Conservation (phyloP, 2,797 vertebrate species). For the Paedocypris micromegethes region DNA sequence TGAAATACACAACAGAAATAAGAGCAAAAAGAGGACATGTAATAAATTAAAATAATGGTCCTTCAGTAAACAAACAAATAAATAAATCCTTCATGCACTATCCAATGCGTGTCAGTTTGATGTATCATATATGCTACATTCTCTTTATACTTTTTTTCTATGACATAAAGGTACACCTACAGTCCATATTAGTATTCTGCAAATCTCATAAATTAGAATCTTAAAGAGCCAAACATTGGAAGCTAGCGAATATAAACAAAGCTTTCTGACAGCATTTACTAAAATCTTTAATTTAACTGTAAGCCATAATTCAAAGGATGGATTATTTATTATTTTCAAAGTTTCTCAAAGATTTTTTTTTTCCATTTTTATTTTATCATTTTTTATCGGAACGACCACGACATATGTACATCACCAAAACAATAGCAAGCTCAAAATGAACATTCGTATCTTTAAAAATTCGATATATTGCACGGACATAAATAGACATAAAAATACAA, state of each 20-base stretch:
- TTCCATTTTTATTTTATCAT: conserved; percentile 7
- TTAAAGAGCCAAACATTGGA: conserved; percentile 58
- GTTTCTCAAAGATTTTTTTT: conserved; percentile 49
- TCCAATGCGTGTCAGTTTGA: conserved; percentile 66
- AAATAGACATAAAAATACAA: conserved; percentile 73
- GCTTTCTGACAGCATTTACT: conserved; percentile 64
- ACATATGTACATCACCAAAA: conserved; percentile 74
- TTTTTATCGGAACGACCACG: conserved; percentile 66
- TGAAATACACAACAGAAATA: conserved; percentile 29
- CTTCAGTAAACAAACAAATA: conserved; percentile 53
- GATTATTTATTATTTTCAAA: conserved; percentile 47
- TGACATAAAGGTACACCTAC: conserved; percentile 73
- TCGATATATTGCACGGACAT: conserved; percentile 67
- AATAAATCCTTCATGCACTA: conserved; percentile 58
- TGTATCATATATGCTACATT: conserved; percentile 77
- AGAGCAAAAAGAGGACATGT: conserved; percentile 5
- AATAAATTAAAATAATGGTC: conserved; percentile 46
- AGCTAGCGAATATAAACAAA: conserved; percentile 71
- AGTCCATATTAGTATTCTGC: conserved; percentile 67
- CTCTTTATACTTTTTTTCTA: conserved; percentile 70
- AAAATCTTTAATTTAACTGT: conserved; percentile 63
- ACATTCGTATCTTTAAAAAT: conserved; percentile 68
- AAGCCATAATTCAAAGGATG: conserved; percentile 62
- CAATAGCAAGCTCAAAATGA: conserved; percentile 72
- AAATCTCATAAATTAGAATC: conserved; percentile 52